These are phyloP conservation scores for Eubucco bourcierii DNA, from an alignment of 2,113 vertebrate species.

Conservation along the genomic window DNA sequence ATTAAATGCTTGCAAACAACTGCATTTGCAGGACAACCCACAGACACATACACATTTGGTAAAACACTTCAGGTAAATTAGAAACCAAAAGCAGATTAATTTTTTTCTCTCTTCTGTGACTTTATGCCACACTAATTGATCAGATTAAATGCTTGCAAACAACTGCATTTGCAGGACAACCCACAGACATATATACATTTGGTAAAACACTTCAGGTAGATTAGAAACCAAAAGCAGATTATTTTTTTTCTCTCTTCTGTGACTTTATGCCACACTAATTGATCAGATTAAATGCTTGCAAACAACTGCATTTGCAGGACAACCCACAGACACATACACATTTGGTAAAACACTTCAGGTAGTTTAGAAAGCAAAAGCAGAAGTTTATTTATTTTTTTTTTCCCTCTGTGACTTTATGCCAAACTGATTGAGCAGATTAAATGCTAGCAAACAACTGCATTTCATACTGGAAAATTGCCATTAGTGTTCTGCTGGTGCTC, in stretches of 20 bases:
- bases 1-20: constrained; percentile 39
- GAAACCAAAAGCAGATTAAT: neutral
- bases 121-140: neutral
- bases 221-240: neutral
- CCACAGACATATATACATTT: neutral
- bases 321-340: neutral
- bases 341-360: neutral
- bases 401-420: neutral
- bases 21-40: neutral
- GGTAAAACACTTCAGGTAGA: neutral
- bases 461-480: constrained; percentile 8
- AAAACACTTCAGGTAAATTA: neutral
- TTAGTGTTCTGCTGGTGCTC: neutral
- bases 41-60: neutral
- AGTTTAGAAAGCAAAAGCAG: neutral
- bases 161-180: no score
- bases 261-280: neutral
- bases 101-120: neutral
- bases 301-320: neutral
- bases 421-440: constrained; percentile 18
- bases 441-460: neutral
- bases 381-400: neutral
- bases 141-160: constrained; percentile 26
- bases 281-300: constrained; percentile 28
- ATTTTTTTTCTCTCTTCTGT: no score